Evolutionary conservation across 2,888 invertebrate species (phyloP), one percentile per base, ranked within the genome.

Genomic region (Xanthorhoe spadicearia): DNA sequence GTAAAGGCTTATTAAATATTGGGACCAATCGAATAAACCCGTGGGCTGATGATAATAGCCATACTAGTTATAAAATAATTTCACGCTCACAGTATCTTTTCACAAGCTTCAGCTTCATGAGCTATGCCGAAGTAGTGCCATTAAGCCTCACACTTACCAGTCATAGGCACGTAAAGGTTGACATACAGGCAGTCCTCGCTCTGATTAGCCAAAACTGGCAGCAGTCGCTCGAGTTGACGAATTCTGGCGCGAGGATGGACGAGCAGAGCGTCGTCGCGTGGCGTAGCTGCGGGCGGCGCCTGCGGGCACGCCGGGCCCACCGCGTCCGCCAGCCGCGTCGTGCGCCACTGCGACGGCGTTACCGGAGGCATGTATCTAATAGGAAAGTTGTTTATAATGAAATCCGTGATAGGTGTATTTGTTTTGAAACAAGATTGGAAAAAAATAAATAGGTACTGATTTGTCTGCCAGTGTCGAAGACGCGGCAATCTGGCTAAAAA

Each of bases 141-240:
- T 38, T 1, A 10, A 8, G 9, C 8, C 10, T 10, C 0, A 13
- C 0, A 43, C 78, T 81, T 50, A 90, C 91, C 91, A 74, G 82
- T 94, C 79, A 97, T 95, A 72, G 99, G 99, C 74, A 98, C 97
- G 93, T 98, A 99, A 77, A 99, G 95, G 94, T 99, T 99, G 86
- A 99, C 96, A 89, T 98, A 98, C 79, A 99, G 96, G 88, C 99
- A 99, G 94, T 99, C 99, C 94, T 99, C 99, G 88, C 97, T 98
- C 94, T 99, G 98, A 87, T 98, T 97, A 81, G 95, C 95, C 67
- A 99, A 94, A 75, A 97, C 93, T 17, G 98, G 97, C 78, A 97
- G 90, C 76, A 99, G 93, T 72, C 97, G 95, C 83, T 97, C 96
- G 69, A 99, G 94, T 87, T 98, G 97, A 19, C 96, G 95, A 73